A percentile compares a stretch with the other conserved stretches of the same genome.
phyloP scores from a whole-genome alignment of 1,140 invertebrate genomes.

The Magallana ariakensis region DNA sequence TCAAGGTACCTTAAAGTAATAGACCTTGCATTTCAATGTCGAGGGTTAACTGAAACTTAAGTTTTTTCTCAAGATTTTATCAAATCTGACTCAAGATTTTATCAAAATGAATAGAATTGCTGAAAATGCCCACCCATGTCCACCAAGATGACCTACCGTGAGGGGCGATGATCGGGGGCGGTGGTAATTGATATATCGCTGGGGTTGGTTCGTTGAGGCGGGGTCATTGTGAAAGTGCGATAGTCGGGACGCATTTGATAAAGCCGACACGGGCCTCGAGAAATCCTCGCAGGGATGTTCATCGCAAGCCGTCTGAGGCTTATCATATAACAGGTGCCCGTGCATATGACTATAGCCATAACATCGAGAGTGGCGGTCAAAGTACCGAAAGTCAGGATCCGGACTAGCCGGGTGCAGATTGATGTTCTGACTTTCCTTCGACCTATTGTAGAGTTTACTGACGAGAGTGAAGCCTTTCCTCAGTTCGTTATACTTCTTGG shows the following conservation, averaged over 20 bases:
- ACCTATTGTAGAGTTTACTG: conserved; percentile 65
- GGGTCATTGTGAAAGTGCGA: conserved; percentile 49
- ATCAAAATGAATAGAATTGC: too few species aligned
- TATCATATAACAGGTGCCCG: conserved; percentile 49
- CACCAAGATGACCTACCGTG: conserved; percentile 53
- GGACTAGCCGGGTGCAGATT: conserved; percentile 64
- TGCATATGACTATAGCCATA: conserved; percentile 65
- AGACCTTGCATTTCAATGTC: too few species aligned
- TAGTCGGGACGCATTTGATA: conserved; percentile 44
- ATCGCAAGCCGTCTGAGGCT: conserved; percentile 62
- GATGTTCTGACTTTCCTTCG: conserved; percentile 51
- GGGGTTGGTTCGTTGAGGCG: conserved; percentile 60
- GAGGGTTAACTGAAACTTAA: too few species aligned
- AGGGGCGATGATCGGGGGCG: conserved; percentile 60
- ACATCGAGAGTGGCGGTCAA: conserved; percentile 64
- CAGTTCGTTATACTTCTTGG: conserved; percentile 52
- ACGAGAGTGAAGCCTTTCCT: conserved; percentile 63
- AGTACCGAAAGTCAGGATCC: conserved; percentile 64
- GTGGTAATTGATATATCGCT: conserved; percentile 65
- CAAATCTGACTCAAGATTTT: too few species aligned
- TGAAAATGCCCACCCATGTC: too few species aligned
- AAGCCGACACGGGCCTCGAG: conserved; percentile 52
- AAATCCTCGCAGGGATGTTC: conserved; percentile 48
- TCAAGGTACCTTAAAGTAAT: too few species aligned
- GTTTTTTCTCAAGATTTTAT: too few species aligned